Base-by-base conservation (phyloP, 2,888 invertebrate genomes). In the Esperia sulphurella region DNA sequence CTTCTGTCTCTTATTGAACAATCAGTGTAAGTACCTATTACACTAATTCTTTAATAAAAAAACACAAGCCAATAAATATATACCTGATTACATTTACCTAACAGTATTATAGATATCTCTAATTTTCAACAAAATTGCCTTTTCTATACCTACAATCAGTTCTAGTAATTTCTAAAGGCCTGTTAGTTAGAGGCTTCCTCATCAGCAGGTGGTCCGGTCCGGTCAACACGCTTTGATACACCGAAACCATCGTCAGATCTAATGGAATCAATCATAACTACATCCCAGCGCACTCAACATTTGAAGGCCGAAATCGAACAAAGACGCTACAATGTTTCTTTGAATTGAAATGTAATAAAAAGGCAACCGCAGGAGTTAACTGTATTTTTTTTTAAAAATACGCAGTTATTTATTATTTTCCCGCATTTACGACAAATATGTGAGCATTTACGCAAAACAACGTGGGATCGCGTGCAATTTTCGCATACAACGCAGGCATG, bases 211-310 rank as follows among this genome's bases (percentile, higher is more conserved):
- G 87, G 86, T 82, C 84, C 67, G 56, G 59, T 58, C 76, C 74
- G 75, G 79, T 84, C 81, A 82, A 78, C 80, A 82, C 74, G 79
- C 80, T 83, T 82, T 83, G 83, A 81, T 84, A 77, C 72, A 79
- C 83, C 83, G 82, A 81, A 81, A 76, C 75, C 77, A 75, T 79
- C 77, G 73, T 69, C 69, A 67, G 65, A 72, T 79, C 79, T 81
- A 82, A 83, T 83, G 70, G 79, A 87, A 84, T 85, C 81, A 82
- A 87, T 86, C 85, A 85, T 86, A 83, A 80, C 78, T 75, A 81
- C 79, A 76, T 69, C 71, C 66, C 64, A 50, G 49, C 54, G 63
- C 55, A 62, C 57, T 39, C 13, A 39, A 62, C 63, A 68, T 67
- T 65, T 57, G 57, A 59, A 54, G 57, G 55, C 48, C 53, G 51